Percentiles rank a stretch among this genome's conserved stretches.
These are phyloP conservation scores for Melieria picta DNA, from an alignment of 2,888 invertebrate genomes.

Conservation along the genomic window DNA sequence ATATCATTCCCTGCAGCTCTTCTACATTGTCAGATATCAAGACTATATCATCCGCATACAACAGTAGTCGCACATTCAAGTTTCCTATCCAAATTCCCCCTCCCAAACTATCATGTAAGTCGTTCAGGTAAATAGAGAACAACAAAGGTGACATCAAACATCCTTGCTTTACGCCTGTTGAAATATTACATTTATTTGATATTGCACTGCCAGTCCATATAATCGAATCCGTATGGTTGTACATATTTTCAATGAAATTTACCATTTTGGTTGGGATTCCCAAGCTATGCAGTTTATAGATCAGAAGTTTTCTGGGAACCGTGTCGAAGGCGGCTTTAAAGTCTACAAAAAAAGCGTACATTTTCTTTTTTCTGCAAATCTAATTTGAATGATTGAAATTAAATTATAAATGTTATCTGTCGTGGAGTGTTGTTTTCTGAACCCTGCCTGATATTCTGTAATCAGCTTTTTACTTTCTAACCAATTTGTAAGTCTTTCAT, in stretches of 20 bases:
- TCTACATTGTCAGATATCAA: constrained; percentile 1
- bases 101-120: background rate
- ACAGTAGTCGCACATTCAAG: background rate
- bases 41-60: constrained; percentile 1
- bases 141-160: constrained; percentile 3
- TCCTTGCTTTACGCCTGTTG: constrained; percentile 1
- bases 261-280: background rate
- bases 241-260: background rate
- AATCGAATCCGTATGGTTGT: background rate
- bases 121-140: background rate
- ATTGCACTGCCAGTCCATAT: constrained; percentile 1
- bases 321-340: background rate
- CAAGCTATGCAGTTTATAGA: background rate
- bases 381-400: background rate
- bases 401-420: background rate
- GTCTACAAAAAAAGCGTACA: too few species aligned
- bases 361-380: too few species aligned
- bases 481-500: background rate
- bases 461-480: background rate
- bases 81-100: background rate
- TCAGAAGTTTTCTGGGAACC: background rate
- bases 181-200: constrained; percentile 6
- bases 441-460: background rate
- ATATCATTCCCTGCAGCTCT: background rate
- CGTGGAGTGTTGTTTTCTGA: background rate